Evolutionary conservation across 2,797 vertebrate species (phyloP), one percentile per base, ranked within the genome.

Genomic region (Argya squamiceps): DNA sequence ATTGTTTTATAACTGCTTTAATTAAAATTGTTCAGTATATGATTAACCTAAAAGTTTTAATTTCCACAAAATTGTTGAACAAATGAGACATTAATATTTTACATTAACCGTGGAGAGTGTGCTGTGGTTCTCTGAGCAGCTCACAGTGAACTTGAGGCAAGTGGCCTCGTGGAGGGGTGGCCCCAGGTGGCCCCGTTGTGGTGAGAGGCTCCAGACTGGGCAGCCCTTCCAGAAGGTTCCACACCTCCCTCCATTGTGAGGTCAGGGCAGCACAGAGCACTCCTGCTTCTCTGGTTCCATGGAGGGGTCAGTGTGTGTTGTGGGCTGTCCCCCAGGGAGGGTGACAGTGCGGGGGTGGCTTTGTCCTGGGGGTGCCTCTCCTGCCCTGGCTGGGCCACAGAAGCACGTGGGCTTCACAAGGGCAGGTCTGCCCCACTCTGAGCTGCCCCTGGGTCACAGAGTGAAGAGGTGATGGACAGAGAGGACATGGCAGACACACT

Each of bases 81-180:
- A 98, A 98, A 98, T 98, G 97, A 98, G 97, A 98, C 98, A 98
- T 98, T 98, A 98, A 98, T 98, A 98, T 98, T 98, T 98, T 97
- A 98, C 97, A 98, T 98, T 98, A 98, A 93, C 77, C 32, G 23
- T 96, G 88, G 94, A 92, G 95, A 89, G 97, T 96, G 88, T 92
- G 94, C 95, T 94, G 70, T 30, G 84, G 80, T 80, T 96, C 96
- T 84, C 82, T 77, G 89, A 96, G 83, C 5, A 53, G 93, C 88
- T 96, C 96, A 44, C 89, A 88, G 88, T 73, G 92, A 96, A 93
- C 84, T 26, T 46, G 70, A 62, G 88, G 88, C 24, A 13, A 78
- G 86, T 50, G 69, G 83, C 59, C 5, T 10, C 32, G 36, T 43
- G 58, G 88, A 27, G 30, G 36, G 53, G 7, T 18, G 64, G n/a